Evolutionary conservation across 2,888 invertebrate genomes (phyloP).

Genomic region (Aplocera efformata): DNA sequence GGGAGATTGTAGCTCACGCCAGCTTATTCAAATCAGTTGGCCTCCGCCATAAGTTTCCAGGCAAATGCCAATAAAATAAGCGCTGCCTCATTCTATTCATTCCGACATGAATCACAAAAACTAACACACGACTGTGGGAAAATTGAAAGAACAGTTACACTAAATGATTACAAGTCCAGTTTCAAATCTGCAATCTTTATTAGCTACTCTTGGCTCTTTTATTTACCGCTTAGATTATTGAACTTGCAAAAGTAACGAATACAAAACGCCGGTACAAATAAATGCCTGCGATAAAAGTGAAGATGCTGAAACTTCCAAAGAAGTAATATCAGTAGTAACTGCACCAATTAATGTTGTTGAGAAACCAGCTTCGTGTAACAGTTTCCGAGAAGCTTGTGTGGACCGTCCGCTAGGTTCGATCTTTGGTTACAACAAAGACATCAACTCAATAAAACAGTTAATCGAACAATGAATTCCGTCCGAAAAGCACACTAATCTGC

Average conservation of each 20-base stretch:
- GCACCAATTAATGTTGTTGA: not conserved
- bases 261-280: not conserved
- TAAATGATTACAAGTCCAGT: slow-evolving; percentile 16
- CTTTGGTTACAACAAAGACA: slow-evolving; percentile 22
- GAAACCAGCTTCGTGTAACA: slow-evolving; percentile 3
- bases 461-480: slow-evolving; percentile 19
- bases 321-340: slow-evolving; percentile 1
- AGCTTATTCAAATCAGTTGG: slow-evolving; percentile 31
- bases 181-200: slow-evolving; percentile 9
- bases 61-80: slow-evolving; percentile 31
- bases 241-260: slow-evolving; percentile 7
- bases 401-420: slow-evolving; percentile 13
- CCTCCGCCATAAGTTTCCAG: slow-evolving; percentile 30
- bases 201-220: slow-evolving; percentile 7
- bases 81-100: slow-evolving; percentile 20
- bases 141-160: slow-evolving; percentile 8
- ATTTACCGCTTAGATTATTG: slow-evolving; percentile 9
- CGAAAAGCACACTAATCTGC: not conserved
- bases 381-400: slow-evolving; percentile 16
- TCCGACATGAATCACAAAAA: slow-evolving; percentile 6
- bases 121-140: slow-evolving; percentile 5
- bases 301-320: not conserved
- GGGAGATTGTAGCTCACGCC: slow-evolving; percentile 35
- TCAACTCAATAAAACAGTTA: slow-evolving; percentile 18
- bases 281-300: not conserved